phyloP scores from a whole-genome alignment of 2,888 invertebrate genomes.

The Mantis religiosa region DNA sequence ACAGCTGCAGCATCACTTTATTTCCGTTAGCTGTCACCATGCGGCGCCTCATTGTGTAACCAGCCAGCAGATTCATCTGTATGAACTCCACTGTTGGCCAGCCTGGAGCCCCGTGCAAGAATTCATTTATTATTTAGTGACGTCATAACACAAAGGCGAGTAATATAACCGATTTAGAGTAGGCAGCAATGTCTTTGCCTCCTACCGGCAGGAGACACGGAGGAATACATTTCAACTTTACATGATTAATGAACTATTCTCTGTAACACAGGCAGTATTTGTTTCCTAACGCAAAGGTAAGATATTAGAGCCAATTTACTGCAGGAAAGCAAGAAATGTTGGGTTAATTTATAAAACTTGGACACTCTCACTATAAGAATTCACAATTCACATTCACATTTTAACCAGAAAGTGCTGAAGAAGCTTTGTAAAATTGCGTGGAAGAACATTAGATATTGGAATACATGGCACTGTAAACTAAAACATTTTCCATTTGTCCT shows the following conservation, averaged over 20 bases:
- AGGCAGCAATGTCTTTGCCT: neutral
- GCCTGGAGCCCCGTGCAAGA: neutral
- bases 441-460: too few species aligned
- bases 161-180: neutral
- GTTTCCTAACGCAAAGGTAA: neutral
- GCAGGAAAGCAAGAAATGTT: neutral
- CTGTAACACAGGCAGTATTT: neutral
- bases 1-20: neutral
- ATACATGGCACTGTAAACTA: too few species aligned
- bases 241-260: neutral
- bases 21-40: slow-evolving; percentile 9
- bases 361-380: too few species aligned
- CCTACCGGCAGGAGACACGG: neutral
- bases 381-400: too few species aligned
- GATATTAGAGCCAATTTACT: neutral
- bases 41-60: neutral
- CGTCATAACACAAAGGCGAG: neutral
- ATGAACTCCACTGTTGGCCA: neutral
- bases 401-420: too few species aligned
- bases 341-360: too few species aligned
- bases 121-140: slow-evolving; percentile 17
- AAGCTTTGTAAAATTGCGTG: too few species aligned
- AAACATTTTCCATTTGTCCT: too few species aligned
- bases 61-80: neutral
- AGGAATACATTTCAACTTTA: neutral